phyloP scores from a whole-genome alignment of 92 coral and sea anemone genomes.

The Parazoanthus swiftii region DNA sequence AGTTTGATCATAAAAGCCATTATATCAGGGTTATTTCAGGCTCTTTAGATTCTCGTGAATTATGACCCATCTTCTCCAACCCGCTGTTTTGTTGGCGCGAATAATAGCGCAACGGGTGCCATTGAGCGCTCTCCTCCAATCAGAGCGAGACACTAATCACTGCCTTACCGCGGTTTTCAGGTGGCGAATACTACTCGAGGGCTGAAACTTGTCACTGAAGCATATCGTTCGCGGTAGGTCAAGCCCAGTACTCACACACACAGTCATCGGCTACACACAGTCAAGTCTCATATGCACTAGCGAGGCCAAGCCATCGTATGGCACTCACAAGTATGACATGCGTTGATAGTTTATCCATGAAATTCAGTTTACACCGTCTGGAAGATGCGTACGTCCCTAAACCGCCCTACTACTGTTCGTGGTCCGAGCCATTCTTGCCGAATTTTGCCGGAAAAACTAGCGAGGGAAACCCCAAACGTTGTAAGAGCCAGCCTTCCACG shows the following conservation, averaged over 20 bases:
- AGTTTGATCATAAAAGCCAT: conserved; percentile 15
- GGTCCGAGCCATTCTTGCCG: conserved; percentile 83
- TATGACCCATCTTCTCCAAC: conserved; percentile 36
- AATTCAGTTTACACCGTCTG: conserved; percentile 71
- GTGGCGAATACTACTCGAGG: conserved; percentile 62
- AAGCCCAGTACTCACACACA: conserved; percentile 13
- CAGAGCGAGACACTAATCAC: conserved; percentile 63
- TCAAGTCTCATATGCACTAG: conserved; percentile 14
- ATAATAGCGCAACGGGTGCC: conserved; percentile 84
- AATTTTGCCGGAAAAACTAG: conserved; percentile 75
- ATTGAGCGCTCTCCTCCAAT: conserved; percentile 74
- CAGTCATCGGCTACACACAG: neutral
- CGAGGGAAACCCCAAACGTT: conserved; percentile 69
- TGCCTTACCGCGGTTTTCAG: conserved; percentile 77
- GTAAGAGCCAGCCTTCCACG: conserved; percentile 69
- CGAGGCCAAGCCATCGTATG: conserved; percentile 42
- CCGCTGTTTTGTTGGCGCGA: conserved; percentile 78
- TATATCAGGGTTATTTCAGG: conserved; percentile 37
- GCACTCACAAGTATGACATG: conserved; percentile 76
- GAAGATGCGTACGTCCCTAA: conserved; percentile 67
- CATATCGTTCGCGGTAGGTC: conserved; percentile 13
- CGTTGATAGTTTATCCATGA: conserved; percentile 69
- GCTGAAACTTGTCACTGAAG: conserved; percentile 37
- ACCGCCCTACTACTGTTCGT: conserved; percentile 74
- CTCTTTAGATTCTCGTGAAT: conserved; percentile 22